phyloP scores from a whole-genome alignment of 2,797 vertebrate genomes.

The Poecilia wingei region DNA sequence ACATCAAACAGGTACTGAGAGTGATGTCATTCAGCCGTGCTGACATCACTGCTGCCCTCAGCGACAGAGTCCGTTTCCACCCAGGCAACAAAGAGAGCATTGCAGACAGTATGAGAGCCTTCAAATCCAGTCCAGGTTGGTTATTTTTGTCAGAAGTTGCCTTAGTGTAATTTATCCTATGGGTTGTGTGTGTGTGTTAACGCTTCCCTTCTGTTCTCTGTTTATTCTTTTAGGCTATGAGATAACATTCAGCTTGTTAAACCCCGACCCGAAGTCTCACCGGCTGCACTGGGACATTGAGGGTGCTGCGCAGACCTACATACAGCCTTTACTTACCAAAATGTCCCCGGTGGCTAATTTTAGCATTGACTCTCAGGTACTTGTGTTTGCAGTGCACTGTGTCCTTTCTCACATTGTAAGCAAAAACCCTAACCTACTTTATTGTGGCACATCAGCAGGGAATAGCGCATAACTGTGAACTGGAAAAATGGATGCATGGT shows the following conservation, averaged over 20 bases:
- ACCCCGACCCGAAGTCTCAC: slow-evolving; percentile 95
- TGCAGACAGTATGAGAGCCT: slow-evolving; percentile 87
- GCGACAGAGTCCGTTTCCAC: slow-evolving; percentile 83
- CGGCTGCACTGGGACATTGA: slow-evolving; percentile 91
- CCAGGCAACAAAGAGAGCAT: slow-evolving; percentile 80
- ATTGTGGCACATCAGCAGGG: not conserved
- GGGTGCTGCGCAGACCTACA: slow-evolving; percentile 84
- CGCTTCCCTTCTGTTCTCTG: not conserved
- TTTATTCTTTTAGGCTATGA: slow-evolving; percentile 86
- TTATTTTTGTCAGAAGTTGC: not conserved
- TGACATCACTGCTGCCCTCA: slow-evolving; percentile 86
- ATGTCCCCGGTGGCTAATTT: slow-evolving; percentile 90
- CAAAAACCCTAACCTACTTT: not conserved
- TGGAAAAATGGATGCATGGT: not conserved
- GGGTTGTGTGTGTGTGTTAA: not conserved
- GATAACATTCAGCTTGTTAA: slow-evolving; percentile 96
- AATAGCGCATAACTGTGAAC: not conserved
- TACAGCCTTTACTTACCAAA: slow-evolving; percentile 90
- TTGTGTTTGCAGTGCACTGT: not conserved
- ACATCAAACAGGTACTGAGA: slow-evolving; percentile 81
- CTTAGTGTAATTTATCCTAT: not conserved
- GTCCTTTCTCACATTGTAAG: not conserved
- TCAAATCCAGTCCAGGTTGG: slow-evolving; percentile 95
- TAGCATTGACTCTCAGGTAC: slow-evolving; percentile 95
- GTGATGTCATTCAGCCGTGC: slow-evolving; percentile 90